Percentiles rank a stretch among this genome's conserved stretches.
phyloP scores from a whole-genome alignment of 2,797 vertebrate genomes.

The Crax fasciolata region DNA sequence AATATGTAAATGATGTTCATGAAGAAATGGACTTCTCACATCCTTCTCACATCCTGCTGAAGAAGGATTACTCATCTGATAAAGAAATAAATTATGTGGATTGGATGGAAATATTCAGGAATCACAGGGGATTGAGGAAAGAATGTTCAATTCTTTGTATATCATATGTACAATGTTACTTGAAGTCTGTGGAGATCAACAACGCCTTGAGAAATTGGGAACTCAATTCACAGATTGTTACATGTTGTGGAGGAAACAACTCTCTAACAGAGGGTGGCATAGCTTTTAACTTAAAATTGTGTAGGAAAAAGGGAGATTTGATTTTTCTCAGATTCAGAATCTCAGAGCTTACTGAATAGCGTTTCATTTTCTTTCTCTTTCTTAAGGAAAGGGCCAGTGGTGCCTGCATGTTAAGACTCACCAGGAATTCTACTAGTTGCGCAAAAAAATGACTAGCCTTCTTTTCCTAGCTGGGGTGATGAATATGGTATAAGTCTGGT shows the following conservation, averaged over 20 bases:
- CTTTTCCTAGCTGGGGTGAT: background rate
- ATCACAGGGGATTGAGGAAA: background rate
- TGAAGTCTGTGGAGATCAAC: background rate
- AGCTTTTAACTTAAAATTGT: conserved; percentile 11
- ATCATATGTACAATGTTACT: background rate
- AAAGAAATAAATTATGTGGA: background rate
- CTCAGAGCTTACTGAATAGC: background rate
- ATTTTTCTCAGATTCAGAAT: background rate
- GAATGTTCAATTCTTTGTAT: background rate
- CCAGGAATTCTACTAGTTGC: background rate
- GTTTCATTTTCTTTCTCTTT: background rate
- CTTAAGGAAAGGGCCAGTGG: background rate
- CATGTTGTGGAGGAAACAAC: background rate
- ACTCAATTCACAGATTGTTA: background rate
- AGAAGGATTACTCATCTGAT: background rate
- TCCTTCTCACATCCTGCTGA: background rate
- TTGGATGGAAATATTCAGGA: background rate
- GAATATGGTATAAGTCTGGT: background rate
- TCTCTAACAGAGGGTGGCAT: background rate
- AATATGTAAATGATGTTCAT: background rate
- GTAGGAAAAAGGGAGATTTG: background rate
- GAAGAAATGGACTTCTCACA: background rate
- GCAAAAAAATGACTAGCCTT: background rate
- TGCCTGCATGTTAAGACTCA: background rate
- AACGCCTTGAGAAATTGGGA: background rate